Evolutionary conservation across 2,888 invertebrate species (phyloP).

Genomic region (Cephus rjabovi): DNA sequence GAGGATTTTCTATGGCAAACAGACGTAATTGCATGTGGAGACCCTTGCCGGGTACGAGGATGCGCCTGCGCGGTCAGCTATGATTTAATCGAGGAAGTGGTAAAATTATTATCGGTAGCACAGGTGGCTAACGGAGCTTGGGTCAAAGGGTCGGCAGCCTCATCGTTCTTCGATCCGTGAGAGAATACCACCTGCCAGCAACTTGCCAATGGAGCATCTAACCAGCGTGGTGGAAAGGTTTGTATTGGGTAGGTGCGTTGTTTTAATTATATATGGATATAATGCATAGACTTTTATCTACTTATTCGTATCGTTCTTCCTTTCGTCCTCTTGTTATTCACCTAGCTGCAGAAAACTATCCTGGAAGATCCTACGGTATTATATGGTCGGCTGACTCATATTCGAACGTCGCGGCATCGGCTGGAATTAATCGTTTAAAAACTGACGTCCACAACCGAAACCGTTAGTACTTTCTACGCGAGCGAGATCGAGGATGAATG

Average conservation of each 20-base stretch:
- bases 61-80: constrained; percentile 34
- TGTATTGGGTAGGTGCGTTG: neutral
- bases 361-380: neutral
- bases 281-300: neutral
- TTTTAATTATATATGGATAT: neutral
- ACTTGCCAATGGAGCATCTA: neutral
- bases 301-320: neutral
- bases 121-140: constrained; percentile 45
- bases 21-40: constrained; percentile 51
- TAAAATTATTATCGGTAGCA: constrained; percentile 52
- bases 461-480: neutral
- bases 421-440: neutral
- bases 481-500: neutral
- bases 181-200: constrained; percentile 38
- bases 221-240: neutral
- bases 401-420: neutral
- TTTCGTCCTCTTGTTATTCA: neutral
- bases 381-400: neutral
- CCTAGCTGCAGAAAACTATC: neutral
- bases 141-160: constrained; percentile 23
- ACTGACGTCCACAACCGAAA: neutral
- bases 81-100: constrained; percentile 50
- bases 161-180: constrained; percentile 36
- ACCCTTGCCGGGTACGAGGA: constrained; percentile 11
- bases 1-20: constrained; percentile 39